Base-by-base conservation (phyloP, 2,888 invertebrate species). In the Epistrophella euchroma region DNA sequence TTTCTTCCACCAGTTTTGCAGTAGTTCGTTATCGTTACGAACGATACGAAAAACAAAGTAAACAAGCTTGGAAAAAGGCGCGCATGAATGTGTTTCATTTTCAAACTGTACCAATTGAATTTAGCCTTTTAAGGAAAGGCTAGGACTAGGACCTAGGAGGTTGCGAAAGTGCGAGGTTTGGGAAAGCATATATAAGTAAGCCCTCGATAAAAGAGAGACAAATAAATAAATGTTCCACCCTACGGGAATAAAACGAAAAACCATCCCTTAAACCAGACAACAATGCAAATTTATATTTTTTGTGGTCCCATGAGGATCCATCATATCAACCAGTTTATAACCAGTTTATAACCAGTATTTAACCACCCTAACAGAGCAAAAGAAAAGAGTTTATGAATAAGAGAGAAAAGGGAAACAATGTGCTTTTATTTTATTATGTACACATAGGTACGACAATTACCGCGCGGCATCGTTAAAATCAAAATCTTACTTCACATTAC, bases 1-100 rank as follows among this genome's bases (percentile, higher is more conserved):
- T 19, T 66, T 22, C 35, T 37, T 11, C 2, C 37, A 68, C 22
- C 45, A 50, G 28, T n/a, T 35, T 32, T 64, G 32, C 25, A 28
- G 17, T 25, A 28, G 25, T 28, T 47, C 15, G 40, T 13, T 25
- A 7, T 32, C 32, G 7, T 32, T 32, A 4, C 28, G 4, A 28
- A n/a, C 4, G 2, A 25, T 25, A n/a, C 37, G 17, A n/a, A 37
- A 70, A 52, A 62, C 17, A 71, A 52, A 32, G 10, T 56, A 60
- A 22, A 43, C 56, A 22, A 55, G 52, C 32, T 40, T n/a, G 22
- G 7, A 71, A 73, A 82, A 82, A 74, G 73, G 82, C 78, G 77
- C 86, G 64, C 86, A 86, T 71, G 77, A 64, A 64, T 71, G 35
- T 74, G 86, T 82, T 82, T 13, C 86, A 78, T 58, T 70, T 72